phyloP scores from a whole-genome alignment of 1,140 invertebrate species.

The Orussus abietinus region DNA sequence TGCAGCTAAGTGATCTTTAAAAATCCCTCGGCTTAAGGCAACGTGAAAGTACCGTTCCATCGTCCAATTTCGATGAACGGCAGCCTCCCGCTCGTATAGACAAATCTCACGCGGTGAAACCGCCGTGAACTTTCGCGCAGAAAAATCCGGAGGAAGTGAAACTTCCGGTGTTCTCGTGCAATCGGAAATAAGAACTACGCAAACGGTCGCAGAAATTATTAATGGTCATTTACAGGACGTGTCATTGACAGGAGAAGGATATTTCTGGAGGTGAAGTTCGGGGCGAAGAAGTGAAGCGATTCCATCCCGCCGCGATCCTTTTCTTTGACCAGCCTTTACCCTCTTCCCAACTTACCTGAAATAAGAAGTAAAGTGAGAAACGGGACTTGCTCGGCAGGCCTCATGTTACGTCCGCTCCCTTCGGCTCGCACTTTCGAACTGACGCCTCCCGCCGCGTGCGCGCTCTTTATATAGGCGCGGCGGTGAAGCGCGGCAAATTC shows the following conservation, averaged over 20 bases:
- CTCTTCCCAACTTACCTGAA: no score
- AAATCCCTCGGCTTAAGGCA: not conserved
- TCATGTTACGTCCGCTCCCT: constrained; percentile 11
- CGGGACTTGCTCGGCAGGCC: constrained; percentile 21
- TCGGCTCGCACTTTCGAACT: constrained; percentile 45
- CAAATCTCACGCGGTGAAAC: constrained; percentile 11
- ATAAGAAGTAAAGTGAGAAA: no score
- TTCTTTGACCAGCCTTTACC: constrained; percentile 21
- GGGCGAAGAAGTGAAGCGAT: constrained; percentile 16
- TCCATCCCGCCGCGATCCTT: constrained; percentile 12
- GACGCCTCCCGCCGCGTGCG: constrained; percentile 34
- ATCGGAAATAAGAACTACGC: no score
- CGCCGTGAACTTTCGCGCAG: constrained; percentile 23
- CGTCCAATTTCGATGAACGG: not conserved
- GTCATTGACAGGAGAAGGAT: no score
- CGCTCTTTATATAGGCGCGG: constrained; percentile 44
- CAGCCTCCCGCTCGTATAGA: no score
- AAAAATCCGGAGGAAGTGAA: constrained; percentile 42
- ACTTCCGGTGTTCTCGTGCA: no score
- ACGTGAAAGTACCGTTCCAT: not conserved
- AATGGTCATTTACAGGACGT: no score
- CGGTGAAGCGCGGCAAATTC: no score
- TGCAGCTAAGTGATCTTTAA: not conserved
- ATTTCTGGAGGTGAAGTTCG: no score
- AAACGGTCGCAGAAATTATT: no score